Base-by-base conservation (phyloP, 2,113 vertebrate species). In the Apteryx mantelli region DNA sequence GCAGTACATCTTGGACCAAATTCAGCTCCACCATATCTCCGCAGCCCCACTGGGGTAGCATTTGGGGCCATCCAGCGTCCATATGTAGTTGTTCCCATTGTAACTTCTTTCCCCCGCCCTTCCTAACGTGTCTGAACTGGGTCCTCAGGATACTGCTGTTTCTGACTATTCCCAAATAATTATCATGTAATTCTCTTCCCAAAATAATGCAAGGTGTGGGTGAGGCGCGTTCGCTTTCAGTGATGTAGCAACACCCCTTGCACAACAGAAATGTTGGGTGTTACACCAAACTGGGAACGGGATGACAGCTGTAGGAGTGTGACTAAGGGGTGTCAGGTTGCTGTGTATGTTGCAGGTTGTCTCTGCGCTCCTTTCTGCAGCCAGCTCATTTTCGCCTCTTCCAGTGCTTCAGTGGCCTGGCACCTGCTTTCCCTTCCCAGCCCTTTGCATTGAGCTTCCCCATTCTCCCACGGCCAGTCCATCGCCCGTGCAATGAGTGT, bases 181-280 rank as follows among this genome's bases (percentile, higher is more conserved):
- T 95, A 95, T 69, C 82, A 21, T 5, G 7, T 83, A 93, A 92
- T 94, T 91, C 81, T 95, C 87, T 76, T 94, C 95, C 78, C 85
- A 89, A 94, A 97, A 95, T 95, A 94, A 94, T 28, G 36, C 71
- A 80, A 95, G 91, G 85, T 94, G 82, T 96, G 96, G 93, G 79
- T 94, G 91, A 96, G 91, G 85, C 0, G 2, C 13, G 0, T 94
- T 96, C 0, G 5, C 65, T 94, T 97, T 87, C 87, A 91, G 85
- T 71, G 87, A 88, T 96, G 96, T 88, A 85, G 94, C 89, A 95
- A 97, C 78, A 95, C 15, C 60, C 89, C 87, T 97, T 97, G 42
- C 95, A 91, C 95, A 95, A 95, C 50, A 89, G 85, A 80, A 71
- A 55, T 58, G 46, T 40, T 91, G 85, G 50, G 82, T 91, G 94